phyloP scores from a whole-genome alignment of 2,888 invertebrate genomes.

The Thysanoteuthis rhombus region DNA sequence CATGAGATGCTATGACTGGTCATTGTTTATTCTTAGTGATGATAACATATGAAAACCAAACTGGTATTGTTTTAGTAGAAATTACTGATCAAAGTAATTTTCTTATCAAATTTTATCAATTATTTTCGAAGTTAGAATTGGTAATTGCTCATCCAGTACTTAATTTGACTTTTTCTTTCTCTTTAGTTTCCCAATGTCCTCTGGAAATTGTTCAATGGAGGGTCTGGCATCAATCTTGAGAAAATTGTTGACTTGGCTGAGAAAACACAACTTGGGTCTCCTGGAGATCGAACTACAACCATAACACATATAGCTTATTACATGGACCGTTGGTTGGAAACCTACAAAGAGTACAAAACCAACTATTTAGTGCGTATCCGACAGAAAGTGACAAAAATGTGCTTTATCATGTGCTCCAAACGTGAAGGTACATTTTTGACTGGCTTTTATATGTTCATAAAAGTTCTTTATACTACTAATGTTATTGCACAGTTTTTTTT shows the following conservation, averaged over 20 bases:
- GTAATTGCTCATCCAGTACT: too few species aligned
- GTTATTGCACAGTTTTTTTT: conserved; percentile 50
- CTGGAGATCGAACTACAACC: conserved; percentile 44
- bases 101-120: too few species aligned
- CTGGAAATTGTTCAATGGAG: conserved; percentile 48
- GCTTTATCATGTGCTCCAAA: conserved; percentile 46
- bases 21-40: too few species aligned
- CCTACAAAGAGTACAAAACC: conserved; percentile 46
- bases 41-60: too few species aligned
- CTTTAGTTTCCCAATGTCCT: conserved; percentile 43
- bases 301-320: conserved; percentile 46
- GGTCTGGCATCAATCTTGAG: conserved; percentile 47
- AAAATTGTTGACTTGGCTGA: conserved; percentile 45
- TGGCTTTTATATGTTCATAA: conserved; percentile 48
- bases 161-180: not conserved
- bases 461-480: conserved; percentile 46
- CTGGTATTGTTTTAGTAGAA: too few species aligned
- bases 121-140: too few species aligned
- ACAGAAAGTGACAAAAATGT: conserved; percentile 44
- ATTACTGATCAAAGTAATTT: too few species aligned
- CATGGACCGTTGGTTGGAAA: conserved; percentile 49
- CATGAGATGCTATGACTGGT: too few species aligned
- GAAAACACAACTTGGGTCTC: conserved; percentile 41
- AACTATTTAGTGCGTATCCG: conserved; percentile 43
- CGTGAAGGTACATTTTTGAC: conserved; percentile 49